Evolutionary conservation across 2,113 vertebrate genomes (phyloP).

Genomic region (Amphiprion ocellaris): DNA sequence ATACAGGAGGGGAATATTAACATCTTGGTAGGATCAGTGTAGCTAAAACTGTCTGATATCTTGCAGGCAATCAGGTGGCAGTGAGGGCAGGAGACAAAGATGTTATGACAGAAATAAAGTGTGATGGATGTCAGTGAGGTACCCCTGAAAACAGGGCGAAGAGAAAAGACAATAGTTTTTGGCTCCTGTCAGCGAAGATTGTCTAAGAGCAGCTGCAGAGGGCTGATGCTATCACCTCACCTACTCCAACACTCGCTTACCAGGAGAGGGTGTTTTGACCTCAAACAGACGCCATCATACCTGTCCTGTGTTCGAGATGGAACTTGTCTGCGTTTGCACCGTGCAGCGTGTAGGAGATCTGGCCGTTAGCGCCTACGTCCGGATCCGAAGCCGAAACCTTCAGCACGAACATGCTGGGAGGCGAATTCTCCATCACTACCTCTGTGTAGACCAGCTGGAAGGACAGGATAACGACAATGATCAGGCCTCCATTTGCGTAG

Average conservation of each 20-base stretch:
- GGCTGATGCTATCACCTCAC: conserved; percentile 25
- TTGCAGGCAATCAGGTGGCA: neutral
- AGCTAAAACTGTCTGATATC: neutral
- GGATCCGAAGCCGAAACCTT: conserved; percentile 91
- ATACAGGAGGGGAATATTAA: too few relatives aligned
- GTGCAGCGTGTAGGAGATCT: conserved; percentile 91
- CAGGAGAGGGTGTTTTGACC: neutral
- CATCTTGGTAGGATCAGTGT: too few relatives aligned
- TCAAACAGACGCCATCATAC: conserved; percentile 77
- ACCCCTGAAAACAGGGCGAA: neutral
- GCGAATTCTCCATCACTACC: conserved; percentile 90
- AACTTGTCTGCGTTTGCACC: conserved; percentile 92
- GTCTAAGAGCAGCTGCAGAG: neutral
- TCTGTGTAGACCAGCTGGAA: conserved; percentile 90
- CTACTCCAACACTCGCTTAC: conserved; percentile 11
- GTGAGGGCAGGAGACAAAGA: neutral
- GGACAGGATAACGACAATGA: conserved; percentile 9
- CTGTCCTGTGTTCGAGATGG: conserved; percentile 90
- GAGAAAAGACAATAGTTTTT: neutral
- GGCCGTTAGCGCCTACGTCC: conserved; percentile 90
- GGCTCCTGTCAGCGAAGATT: neutral
- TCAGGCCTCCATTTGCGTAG: neutral
- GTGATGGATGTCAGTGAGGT: conserved; percentile 25
- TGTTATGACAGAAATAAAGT: conserved; percentile 21
- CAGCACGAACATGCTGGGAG: conserved; percentile 86